Evolutionary conservation across 1,140 invertebrate species (phyloP).

Genomic region (Meloidogyne floridensis): DNA sequence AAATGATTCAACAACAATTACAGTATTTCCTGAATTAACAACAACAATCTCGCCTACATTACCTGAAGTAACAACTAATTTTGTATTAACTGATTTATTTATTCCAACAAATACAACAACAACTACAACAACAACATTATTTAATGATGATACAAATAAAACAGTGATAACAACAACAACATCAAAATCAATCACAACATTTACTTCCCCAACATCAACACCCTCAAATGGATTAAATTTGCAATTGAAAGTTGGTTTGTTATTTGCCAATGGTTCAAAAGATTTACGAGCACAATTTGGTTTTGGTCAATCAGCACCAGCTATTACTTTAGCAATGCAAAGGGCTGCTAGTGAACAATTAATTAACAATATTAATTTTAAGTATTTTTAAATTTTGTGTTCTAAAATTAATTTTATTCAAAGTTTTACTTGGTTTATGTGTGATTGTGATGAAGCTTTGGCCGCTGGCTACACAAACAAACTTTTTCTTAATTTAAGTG

Average conservation of each 20-base stretch:
- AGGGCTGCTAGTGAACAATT: constrained; percentile 21
- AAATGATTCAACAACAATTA: constrained; percentile 11
- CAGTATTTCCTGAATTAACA: constrained; percentile 1
- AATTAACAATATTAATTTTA: constrained; percentile 46
- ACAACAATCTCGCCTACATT: background rate
- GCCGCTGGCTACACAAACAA: constrained; percentile 41
- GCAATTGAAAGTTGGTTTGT: constrained; percentile 29
- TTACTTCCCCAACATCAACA: background rate
- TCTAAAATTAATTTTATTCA: background rate
- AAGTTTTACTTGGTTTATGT: constrained; percentile 41
- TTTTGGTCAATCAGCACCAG: constrained; percentile 46
- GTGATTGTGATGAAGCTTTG: constrained; percentile 43
- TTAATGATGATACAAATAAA: background rate
- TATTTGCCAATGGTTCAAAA: constrained; percentile 39
- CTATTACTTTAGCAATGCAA: constrained; percentile 36
- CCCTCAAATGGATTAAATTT: background rate
- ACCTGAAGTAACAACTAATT: background rate
- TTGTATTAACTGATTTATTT: background rate
- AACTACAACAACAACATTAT: background rate
- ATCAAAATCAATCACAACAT: background rate
- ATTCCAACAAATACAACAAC: background rate
- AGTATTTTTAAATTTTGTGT: constrained; percentile 21
- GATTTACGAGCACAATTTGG: constrained; percentile 34
- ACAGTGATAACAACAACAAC: background rate
- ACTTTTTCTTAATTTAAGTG: constrained; percentile 35